Evolutionary conservation across 2,113 vertebrate genomes (phyloP).

Genomic region (Dendropsophus ebraccatus): DNA sequence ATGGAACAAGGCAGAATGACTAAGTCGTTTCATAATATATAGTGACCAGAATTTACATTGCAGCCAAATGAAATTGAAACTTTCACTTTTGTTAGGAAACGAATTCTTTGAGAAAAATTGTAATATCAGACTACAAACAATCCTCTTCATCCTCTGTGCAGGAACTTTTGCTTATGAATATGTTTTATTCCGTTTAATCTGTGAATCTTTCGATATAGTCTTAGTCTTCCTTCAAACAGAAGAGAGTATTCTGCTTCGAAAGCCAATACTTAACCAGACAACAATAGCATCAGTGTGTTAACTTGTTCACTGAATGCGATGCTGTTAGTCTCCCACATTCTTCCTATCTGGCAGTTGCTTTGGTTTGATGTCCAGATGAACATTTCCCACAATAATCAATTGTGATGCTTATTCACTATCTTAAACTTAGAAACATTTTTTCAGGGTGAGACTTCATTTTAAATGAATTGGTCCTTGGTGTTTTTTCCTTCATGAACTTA

Average conservation of each 20-base stretch:
- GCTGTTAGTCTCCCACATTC: conserved; percentile 40
- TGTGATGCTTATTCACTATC: conserved; percentile 26
- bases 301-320: conserved; percentile 21
- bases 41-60: too few species aligned
- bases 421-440: conserved; percentile 16
- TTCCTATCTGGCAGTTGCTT: neutral
- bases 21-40: too few species aligned
- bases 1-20: too few species aligned
- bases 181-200: neutral
- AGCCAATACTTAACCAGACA: conserved; percentile 41
- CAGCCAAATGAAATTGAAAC: too few species aligned
- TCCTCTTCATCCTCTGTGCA: too few species aligned
- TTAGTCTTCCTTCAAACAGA: conserved; percentile 28
- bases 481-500: neutral
- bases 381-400: conserved; percentile 50
- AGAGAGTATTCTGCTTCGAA: conserved; percentile 6
- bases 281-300: conserved; percentile 45
- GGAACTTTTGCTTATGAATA: neutral
- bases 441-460: conserved; percentile 2
- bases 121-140: too few species aligned
- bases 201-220: neutral
- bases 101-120: too few species aligned
- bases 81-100: too few species aligned
- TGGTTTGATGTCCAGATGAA: conserved; percentile 21
- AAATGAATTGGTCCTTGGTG: neutral